Percentiles rank a stretch among this genome's conserved stretches.
Evolutionary conservation across 2,797 vertebrate species (phyloP).

Genomic region (Luscinia luscinia): DNA sequence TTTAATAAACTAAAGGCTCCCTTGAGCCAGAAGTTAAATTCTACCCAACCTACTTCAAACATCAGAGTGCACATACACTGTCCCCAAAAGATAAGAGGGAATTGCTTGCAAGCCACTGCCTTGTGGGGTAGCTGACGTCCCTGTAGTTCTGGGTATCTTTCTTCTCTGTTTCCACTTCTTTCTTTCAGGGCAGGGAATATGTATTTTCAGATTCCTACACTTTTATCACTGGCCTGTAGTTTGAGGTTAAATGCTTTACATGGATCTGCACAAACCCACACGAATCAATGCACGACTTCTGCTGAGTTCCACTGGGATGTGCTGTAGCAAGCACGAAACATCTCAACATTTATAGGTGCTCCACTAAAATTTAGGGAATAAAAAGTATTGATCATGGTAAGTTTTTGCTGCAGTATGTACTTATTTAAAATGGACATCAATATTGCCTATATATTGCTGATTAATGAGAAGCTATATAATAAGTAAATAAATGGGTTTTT

Average conservation of each 20-base stretch:
- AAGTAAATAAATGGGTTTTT: not conserved
- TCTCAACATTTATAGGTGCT: not conserved
- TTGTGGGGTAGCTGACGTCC: not conserved
- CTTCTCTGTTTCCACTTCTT: not conserved
- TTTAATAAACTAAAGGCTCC: conserved; percentile 52
- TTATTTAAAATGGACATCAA: not conserved
- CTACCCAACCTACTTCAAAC: not conserved
- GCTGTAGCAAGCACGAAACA: not conserved
- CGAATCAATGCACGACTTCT: not conserved
- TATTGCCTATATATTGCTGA: not conserved
- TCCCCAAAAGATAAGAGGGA: not conserved
- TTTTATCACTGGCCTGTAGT: not conserved
- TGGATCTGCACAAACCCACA: not conserved
- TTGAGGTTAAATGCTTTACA: not conserved
- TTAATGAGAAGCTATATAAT: not conserved
- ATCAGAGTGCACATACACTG: not conserved
- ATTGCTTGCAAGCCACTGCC: not conserved
- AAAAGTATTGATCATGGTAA: not conserved
- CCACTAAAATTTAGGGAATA: not conserved
- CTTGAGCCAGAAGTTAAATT: conserved; percentile 39
- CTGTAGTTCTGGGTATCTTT: not conserved
- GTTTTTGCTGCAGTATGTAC: not conserved
- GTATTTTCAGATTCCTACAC: not conserved
- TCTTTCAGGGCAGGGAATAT: not conserved
- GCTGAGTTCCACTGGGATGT: not conserved